Evolutionary conservation across 2,888 invertebrate species (phyloP).

Genomic region (Archaeoteleia sp.): DNA sequence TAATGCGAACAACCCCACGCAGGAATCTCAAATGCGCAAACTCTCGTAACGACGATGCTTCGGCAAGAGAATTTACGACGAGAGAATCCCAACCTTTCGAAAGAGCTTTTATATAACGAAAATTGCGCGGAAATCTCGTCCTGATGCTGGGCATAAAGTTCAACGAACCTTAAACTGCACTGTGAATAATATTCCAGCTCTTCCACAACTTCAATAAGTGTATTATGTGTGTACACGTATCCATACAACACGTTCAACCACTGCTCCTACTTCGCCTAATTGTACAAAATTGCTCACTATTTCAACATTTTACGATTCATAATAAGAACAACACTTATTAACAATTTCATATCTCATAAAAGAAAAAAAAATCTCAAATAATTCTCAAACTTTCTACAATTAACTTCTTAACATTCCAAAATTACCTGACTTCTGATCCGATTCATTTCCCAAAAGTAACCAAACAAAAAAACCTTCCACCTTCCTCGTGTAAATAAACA

Average conservation of each 20-base stretch:
- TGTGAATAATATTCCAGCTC: constrained; percentile 16
- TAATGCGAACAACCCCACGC: too few relatives aligned
- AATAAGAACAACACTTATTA: too few relatives aligned
- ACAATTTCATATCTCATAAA: too few relatives aligned
- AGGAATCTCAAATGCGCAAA: neutral
- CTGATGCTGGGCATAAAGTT: constrained; percentile 14
- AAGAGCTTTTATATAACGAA: constrained; percentile 8
- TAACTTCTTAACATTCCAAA: too few relatives aligned
- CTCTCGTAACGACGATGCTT: constrained; percentile 1
- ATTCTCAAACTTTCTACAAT: too few relatives aligned
- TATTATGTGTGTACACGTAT: constrained; percentile 2
- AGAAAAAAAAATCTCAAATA: too few relatives aligned
- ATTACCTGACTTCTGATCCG: too few relatives aligned
- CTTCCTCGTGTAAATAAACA: constrained; percentile 12
- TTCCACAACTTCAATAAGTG: constrained; percentile 18
- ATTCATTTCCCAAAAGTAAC: too few relatives aligned
- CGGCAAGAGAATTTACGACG: constrained; percentile 1
- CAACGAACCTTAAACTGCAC: constrained; percentile 32
- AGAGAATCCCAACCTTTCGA: neutral
- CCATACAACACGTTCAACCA: too few relatives aligned
- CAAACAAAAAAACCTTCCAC: neutral
- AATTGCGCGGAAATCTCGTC: constrained; percentile 16
- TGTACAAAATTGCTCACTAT: too few relatives aligned
- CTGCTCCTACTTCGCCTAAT: too few relatives aligned
- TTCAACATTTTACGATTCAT: too few relatives aligned